phyloP scores from a whole-genome alignment of 2,113 vertebrate species.

The Epinephelus lanceolatus region DNA sequence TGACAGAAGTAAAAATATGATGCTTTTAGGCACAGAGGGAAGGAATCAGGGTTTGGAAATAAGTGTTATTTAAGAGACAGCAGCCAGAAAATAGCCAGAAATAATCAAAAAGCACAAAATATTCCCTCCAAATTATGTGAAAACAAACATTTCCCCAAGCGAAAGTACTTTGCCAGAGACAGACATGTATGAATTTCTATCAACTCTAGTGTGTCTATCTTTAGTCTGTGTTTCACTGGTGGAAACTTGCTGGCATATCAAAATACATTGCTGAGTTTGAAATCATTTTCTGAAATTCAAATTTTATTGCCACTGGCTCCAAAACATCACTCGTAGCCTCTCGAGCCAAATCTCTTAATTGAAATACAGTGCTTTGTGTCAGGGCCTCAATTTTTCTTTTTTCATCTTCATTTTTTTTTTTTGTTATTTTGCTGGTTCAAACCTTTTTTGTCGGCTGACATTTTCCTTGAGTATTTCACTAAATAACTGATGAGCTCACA shows the following conservation, averaged over 20 bases:
- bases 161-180: slow-evolving; percentile 18
- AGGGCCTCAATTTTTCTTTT: slow-evolving; percentile 19
- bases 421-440: slow-evolving; percentile 64
- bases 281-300: slow-evolving; percentile 29
- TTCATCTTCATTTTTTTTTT: slow-evolving; percentile 54
- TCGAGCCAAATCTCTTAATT: slow-evolving; percentile 45
- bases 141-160: slow-evolving; percentile 27
- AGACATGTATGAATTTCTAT: slow-evolving; percentile 1
- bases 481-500: slow-evolving; percentile 87
- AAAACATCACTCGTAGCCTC: slow-evolving; percentile 19
- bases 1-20: neutral
- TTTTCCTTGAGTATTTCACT: slow-evolving; percentile 81
- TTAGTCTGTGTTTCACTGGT: slow-evolving; percentile 28
- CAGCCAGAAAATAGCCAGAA: slow-evolving; percentile 7
- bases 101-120: neutral
- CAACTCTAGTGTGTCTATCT: slow-evolving; percentile 21
- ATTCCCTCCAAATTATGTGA: slow-evolving; percentile 8
- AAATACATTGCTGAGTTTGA: slow-evolving; percentile 32
- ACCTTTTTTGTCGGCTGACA: slow-evolving; percentile 64
- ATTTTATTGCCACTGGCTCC: slow-evolving; percentile 37
- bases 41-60: neutral
- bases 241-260: slow-evolving; percentile 47
- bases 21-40: neutral
- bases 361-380: slow-evolving; percentile 62
- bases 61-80: neutral